Evolutionary conservation across 1,140 invertebrate species (phyloP).

Genomic region (Ceratoteleas bidentatus): DNA sequence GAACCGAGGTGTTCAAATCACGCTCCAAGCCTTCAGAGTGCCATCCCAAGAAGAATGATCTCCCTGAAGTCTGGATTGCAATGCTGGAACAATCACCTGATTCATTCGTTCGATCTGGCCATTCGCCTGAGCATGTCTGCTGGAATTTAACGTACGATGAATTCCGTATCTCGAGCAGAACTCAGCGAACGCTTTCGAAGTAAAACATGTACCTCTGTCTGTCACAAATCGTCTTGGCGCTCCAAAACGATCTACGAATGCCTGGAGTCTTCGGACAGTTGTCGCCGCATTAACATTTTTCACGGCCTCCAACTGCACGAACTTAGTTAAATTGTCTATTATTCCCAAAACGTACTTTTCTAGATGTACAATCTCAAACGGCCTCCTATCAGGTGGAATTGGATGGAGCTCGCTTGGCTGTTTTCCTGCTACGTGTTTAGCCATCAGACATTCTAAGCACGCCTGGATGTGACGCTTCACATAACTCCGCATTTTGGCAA

Average conservation of each 20-base stretch:
- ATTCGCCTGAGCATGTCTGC: background rate
- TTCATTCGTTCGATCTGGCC: background rate
- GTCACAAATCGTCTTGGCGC: background rate
- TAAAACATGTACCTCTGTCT: background rate
- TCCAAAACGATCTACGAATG: background rate
- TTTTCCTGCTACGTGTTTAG: constrained; percentile 22
- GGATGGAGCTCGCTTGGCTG: background rate
- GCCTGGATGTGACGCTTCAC: constrained; percentile 7
- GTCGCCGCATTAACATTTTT: background rate
- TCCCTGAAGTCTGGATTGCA: background rate
- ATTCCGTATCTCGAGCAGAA: background rate
- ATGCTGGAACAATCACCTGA: background rate
- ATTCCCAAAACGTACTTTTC: background rate
- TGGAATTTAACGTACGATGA: background rate
- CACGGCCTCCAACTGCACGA: background rate
- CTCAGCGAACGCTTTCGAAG: background rate
- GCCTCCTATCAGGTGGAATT: background rate
- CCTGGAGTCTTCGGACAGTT: background rate
- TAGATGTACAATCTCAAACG: background rate
- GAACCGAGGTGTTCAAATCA: background rate
- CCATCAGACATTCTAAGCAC: constrained; percentile 38
- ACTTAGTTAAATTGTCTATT: constrained; percentile 1
- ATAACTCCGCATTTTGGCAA: constrained; percentile 6
- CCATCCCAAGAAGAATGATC: background rate
- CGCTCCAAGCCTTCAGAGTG: background rate